Percentiles rank a stretch among this genome's conserved stretches.
phyloP scores from a whole-genome alignment of 2,113 vertebrate genomes.

The Australoheros scitulus region DNA sequence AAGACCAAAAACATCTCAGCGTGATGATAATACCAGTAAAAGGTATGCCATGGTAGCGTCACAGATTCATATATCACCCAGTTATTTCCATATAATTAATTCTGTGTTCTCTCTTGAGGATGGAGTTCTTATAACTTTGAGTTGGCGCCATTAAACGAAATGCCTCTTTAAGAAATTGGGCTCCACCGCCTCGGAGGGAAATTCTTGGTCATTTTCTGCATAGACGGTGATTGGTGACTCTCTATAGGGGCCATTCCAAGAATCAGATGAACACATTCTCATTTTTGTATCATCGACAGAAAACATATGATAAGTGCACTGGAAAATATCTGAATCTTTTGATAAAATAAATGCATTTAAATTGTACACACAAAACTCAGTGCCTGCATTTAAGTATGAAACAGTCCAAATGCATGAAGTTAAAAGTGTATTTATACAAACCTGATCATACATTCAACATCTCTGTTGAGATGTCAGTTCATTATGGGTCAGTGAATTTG shows the following conservation, averaged over 20 bases:
- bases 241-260: background rate
- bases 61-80: background rate
- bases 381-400: background rate
- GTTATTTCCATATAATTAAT: too few species aligned
- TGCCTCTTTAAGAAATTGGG: conserved; percentile 2
- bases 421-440: background rate
- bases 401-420: background rate
- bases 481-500: background rate
- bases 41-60: conserved; percentile 18
- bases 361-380: background rate
- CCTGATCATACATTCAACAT: background rate
- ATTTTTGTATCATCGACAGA: background rate
- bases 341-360: background rate
- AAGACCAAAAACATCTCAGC: background rate
- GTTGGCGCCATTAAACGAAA: background rate
- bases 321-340: background rate
- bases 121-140: too few species aligned
- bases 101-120: too few species aligned
- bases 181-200: background rate
- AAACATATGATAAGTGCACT: background rate
- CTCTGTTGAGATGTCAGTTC: background rate
- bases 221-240: background rate
- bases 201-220: background rate
- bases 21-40: conserved; percentile 11
- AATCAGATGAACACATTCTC: background rate